These are phyloP conservation scores for Cynaeus angustus DNA, from an alignment of 2,888 invertebrate species.

Conservation along the genomic window DNA sequence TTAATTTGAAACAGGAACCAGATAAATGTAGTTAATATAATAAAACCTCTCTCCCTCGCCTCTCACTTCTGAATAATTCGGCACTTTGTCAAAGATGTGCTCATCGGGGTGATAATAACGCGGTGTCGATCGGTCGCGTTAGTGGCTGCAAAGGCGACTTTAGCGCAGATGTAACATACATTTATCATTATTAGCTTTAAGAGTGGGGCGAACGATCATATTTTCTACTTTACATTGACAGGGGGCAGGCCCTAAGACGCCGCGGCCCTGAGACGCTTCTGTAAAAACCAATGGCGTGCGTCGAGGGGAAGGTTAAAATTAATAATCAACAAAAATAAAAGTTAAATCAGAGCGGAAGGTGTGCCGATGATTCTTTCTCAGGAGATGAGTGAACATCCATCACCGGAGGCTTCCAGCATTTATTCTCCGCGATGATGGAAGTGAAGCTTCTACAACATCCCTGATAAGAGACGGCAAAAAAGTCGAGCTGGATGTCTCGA, in stretches of 20 bases:
- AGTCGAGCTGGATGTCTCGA: constrained; percentile 66
- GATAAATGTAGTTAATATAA: constrained; percentile 69
- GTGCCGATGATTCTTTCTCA: constrained; percentile 3
- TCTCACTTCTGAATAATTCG: constrained; percentile 61
- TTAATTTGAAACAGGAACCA: constrained; percentile 69
- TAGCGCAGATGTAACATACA: constrained; percentile 45
- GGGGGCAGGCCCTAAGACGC: constrained; percentile 47
- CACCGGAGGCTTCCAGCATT: constrained; percentile 61
- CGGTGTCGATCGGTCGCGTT: constrained; percentile 48
- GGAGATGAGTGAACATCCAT: constrained; percentile 67
- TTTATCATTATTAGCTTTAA: constrained; percentile 58
- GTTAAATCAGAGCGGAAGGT: constrained; percentile 11
- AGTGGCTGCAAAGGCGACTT: constrained; percentile 44
- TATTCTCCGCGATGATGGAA: constrained; percentile 70
- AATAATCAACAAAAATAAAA: constrained; percentile 32
- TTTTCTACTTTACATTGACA: constrained; percentile 59
- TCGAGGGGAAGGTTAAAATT: constrained; percentile 23
- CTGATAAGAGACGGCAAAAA: constrained; percentile 70
- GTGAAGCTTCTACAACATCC: constrained; percentile 71
- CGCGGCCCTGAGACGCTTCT: constrained; percentile 18
- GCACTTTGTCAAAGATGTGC: constrained; percentile 63
- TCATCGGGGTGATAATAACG: constrained; percentile 54
- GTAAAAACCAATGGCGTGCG: constrained; percentile 42
- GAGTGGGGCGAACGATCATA: constrained; percentile 57
- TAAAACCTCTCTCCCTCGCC: constrained; percentile 58